Evolutionary conservation across 2,888 invertebrate genomes (phyloP), one percentile per base, ranked within the genome.

Genomic region (Pandemis corylana): DNA sequence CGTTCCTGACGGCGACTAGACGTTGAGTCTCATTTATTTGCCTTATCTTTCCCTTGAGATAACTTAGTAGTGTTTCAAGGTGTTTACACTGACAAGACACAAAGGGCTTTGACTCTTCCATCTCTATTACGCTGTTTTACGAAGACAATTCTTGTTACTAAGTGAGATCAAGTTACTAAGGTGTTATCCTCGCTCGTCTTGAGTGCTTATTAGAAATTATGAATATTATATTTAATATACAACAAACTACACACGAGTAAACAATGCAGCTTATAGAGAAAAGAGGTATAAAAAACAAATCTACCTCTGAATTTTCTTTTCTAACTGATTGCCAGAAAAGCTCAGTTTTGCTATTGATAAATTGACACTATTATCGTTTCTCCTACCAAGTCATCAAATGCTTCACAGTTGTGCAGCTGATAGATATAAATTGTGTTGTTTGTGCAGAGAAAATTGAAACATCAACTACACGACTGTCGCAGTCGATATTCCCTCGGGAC

Each of bases 1-100:
- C 77, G 75, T 75, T 78, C 83, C 81, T 78, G 81, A 80, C 81
- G 78, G 69, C 79, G 81, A 82, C 83, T 82, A 84, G 85, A 84
- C 83, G 82, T 78, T 84, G 85, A 85, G 81, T 80, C 83, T 82
- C 81, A 87, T 86, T 86, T 82, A 82, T 84, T 82, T 81, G 78
- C 79, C 83, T 87, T 86, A 87, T 85, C 85, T 67, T 84, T 78
- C 82, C 86, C 84, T 77, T 56, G 79, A 82, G 85, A 84, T 84
- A 83, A 83, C 83, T 84, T 80, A 81, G 77, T 77, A 78, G 82
- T 83, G 75, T 78, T 75, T 77, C 73, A 77, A 84, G 79, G 81
- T 87, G 85, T 88, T 86, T 87, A 83, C 85, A 81, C 79, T 74
- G 76, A 72, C 65, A 49, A 76, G 76, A 78, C 71, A 76, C 53